A percentile compares a stretch with the other conserved stretches of the same genome.
Conservation (phyloP, 2,888 invertebrate genomes). For the Thera britannica region DNA sequence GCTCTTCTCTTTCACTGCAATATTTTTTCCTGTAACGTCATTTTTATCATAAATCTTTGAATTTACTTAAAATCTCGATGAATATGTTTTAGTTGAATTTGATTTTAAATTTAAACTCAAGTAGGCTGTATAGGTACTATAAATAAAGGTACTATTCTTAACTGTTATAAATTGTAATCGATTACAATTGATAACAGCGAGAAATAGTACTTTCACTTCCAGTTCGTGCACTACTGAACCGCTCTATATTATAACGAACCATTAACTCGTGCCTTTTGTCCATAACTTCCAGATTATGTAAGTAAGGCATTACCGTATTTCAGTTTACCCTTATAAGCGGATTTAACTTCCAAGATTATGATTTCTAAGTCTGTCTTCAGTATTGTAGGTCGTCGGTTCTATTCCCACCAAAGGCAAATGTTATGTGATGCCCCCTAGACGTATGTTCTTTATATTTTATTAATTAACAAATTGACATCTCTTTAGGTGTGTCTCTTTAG, state of each 20-base stretch:
- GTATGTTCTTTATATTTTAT: too few species aligned
- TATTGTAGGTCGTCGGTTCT: too few species aligned
- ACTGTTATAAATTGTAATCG: background rate
- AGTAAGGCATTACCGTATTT: constrained; percentile 18
- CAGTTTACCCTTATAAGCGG: constrained; percentile 22
- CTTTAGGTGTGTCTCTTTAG: too few species aligned
- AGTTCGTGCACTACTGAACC: background rate
- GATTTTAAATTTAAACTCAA: background rate
- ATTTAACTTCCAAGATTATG: constrained; percentile 7
- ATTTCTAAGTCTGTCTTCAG: background rate
- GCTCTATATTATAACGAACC: constrained; percentile 1
- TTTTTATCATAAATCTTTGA: too few species aligned
- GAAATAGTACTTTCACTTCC: background rate
- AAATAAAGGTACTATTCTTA: too few species aligned
- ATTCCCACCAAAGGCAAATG: too few species aligned
- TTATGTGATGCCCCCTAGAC: too few species aligned
- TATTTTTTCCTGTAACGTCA: too few species aligned
- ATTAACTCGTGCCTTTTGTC: constrained; percentile 13
- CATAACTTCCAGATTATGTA: constrained; percentile 18
- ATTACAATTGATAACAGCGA: background rate
- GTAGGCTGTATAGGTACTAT: background rate
- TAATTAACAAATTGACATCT: too few species aligned
- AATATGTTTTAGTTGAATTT: too few species aligned
- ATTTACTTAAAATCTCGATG: too few species aligned
- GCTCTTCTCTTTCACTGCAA: too few species aligned